Base-by-base conservation (phyloP, 2,113 vertebrate species). In the Triplophysa tibetana region DNA sequence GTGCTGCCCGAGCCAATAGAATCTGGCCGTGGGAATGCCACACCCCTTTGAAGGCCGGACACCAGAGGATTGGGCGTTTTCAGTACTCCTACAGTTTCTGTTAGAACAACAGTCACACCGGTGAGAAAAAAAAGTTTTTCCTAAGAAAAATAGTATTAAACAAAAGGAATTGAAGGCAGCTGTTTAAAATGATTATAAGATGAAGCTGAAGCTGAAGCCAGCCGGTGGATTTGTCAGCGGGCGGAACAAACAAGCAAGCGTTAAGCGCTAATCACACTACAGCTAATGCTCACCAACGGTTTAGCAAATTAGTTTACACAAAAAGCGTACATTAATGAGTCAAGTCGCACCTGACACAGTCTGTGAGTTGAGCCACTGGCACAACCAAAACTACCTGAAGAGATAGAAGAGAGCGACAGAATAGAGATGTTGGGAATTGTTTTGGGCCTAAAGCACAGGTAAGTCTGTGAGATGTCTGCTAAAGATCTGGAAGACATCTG, bases 1-100 rank as follows among this genome's bases (percentile, higher is more conserved):
- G 84, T 91, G 84, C 92, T 92, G 52, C 89, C 85, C 45, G 91
- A 93, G 83, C 88, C 88, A 1, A 88, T 76, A 0, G 92, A 94
- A 75, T 91, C 90, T 4, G 91, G 88, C 23, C 88, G 83, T 3
- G 72, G 79, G 77, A 23, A 70, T 75, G 17, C 72, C 75, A 3
- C 45, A 19, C n/a, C 87, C 68, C 75, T 85, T 77, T 8, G 74
- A 56, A 13, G 81, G 54, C 43, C 33, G 17, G 77, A 61, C 33
- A 58, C 26, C 45, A 17, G 12, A 5, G 48, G 64, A 56, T 76
- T 72, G 10, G 41, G 50, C 2, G 52, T 54, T 77, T 84, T 81
- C 56, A 78, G 10, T 3, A 79, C 56, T 79, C 70, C 77, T 76
- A 70, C 77, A 4, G 26, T 10, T 62, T 79, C 83, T 85, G 73